These are phyloP conservation scores for silkworm (Bombyx mori) DNA, from an alignment of 1,140 invertebrate genomes.

Conservation along the genomic window ASM3026992v2 NC_085128.1:9357001-9357500, in stretches of 20 bases:
- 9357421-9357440: no score
- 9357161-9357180: slow-evolving; percentile 75
- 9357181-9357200: slow-evolving; percentile 72
- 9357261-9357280: not conserved
- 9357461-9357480: no score
- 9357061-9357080: slow-evolving; percentile 57
- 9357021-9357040: slow-evolving; percentile 40
- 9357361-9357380: no score
- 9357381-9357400: no score
- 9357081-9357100: slow-evolving; percentile 71
- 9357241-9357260: slow-evolving; percentile 6
- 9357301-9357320: no score
- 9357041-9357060: slow-evolving; percentile 64
- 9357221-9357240: slow-evolving; percentile 29
- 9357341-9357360: no score
- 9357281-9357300: no score
- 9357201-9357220: slow-evolving; percentile 17
- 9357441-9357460: no score
- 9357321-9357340: no score
- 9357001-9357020: no score
- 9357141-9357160: slow-evolving; percentile 79
- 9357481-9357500: no score
- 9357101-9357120: slow-evolving; percentile 75
- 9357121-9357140: slow-evolving; percentile 75
- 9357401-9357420: no score